phyloP scores from a whole-genome alignment of 2,888 invertebrate species.

The Galerucella nymphaeae region DNA sequence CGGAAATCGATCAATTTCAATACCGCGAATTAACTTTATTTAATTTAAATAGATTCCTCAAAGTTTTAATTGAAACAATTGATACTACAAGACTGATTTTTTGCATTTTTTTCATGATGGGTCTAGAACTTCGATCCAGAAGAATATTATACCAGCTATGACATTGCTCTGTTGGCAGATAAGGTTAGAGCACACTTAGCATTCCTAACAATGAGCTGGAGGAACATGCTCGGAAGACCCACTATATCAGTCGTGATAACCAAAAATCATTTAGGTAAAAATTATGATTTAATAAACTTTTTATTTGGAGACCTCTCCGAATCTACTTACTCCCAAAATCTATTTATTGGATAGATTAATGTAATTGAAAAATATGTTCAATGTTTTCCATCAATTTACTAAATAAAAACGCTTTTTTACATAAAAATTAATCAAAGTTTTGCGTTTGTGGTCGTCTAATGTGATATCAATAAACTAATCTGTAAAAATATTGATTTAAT shows the following conservation, averaged over 20 bases:
- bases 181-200: constrained; percentile 94
- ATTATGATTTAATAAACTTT: constrained; percentile 9
- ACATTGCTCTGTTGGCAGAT: constrained; percentile 94
- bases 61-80: background rate
- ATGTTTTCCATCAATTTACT: no score
- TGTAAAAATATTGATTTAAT: no score
- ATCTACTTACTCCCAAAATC: no score
- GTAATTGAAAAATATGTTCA: no score
- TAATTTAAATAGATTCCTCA: no score
- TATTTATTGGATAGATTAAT: no score
- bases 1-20: no score
- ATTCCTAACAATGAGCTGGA: constrained; percentile 97
- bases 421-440: no score
- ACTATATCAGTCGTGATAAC: constrained; percentile 91
- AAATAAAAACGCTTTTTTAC: no score
- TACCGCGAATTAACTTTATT: no score
- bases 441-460: no score
- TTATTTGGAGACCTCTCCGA: background rate
- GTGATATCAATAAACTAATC: no score
- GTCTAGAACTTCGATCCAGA: constrained; percentile 88
- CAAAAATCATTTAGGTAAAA: constrained; percentile 84
- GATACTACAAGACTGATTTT: constrained; percentile 25
- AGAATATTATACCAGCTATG: constrained; percentile 97
- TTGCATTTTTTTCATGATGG: constrained; percentile 38
- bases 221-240: constrained; percentile 95